A percentile compares a stretch with the other conserved stretches of the same genome.
Conservation (phyloP, 2,797 vertebrate species). For the Karalla daura region DNA sequence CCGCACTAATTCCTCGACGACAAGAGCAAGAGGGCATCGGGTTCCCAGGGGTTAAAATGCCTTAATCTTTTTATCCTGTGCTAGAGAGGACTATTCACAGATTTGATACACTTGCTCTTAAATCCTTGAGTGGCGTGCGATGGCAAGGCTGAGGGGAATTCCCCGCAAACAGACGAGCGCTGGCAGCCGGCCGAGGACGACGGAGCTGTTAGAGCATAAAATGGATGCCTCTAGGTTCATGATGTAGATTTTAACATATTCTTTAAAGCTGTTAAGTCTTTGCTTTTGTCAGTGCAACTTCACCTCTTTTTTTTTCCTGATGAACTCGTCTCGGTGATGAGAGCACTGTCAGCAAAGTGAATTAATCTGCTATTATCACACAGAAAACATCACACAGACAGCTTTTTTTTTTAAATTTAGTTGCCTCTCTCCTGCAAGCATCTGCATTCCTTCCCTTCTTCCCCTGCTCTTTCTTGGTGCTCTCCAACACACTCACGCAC, state of each 20-base stretch:
- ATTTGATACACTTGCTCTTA: slow-evolving; percentile 80
- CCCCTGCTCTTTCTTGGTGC: slow-evolving; percentile 50
- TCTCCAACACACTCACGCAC: slow-evolving; percentile 55
- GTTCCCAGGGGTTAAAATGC: slow-evolving; percentile 79
- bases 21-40: slow-evolving; percentile 59
- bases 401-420: slow-evolving; percentile 9
- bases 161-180: slow-evolving; percentile 59
- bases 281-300: slow-evolving; percentile 9
- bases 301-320: slow-evolving; percentile 11
- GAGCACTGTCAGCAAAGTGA: slow-evolving; percentile 11
- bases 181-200: slow-evolving; percentile 42
- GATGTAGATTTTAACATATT: slow-evolving; percentile 7
- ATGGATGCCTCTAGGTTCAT: slow-evolving; percentile 27
- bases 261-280: not conserved
- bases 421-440: not conserved
- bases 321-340: not conserved
- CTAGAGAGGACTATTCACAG: slow-evolving; percentile 77
- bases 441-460: slow-evolving; percentile 48
- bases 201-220: slow-evolving; percentile 24
- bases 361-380: slow-evolving; percentile 17
- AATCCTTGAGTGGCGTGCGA: slow-evolving; percentile 75
- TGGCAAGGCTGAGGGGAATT: slow-evolving; percentile 53
- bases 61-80: slow-evolving; percentile 84
- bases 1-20: slow-evolving; percentile 73
- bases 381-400: slow-evolving; percentile 7